Base-by-base conservation (phyloP, 2,888 invertebrate genomes). In the Clistopyga incitator region DNA sequence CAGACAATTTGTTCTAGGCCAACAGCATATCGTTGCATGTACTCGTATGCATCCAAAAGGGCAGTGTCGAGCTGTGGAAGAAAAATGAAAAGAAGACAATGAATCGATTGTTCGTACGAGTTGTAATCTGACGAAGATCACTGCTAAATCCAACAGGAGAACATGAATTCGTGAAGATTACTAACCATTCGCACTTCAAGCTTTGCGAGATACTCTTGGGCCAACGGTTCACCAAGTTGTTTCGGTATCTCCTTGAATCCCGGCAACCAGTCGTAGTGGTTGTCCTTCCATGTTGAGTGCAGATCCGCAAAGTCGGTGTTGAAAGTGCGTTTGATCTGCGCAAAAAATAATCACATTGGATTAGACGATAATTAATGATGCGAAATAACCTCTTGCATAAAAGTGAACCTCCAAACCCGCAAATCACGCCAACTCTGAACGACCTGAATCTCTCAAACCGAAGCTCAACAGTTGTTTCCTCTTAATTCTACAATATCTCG, bases 21-120 rank as follows among this genome's bases (percentile, higher is more conserved):
- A 6, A 96, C 96, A 1, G 96, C 96, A 84, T 96, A 94, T 93
- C 95, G 95, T 93, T 97, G 97, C 91, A 97, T 93, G 86, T 95
- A 95, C 89, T 95, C 95, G 93, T 96, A 96, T 90, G 95, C 94
- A 78, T 95, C 93, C 72, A 95, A 94, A 87, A 97, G 92, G 15
- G 93, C 92, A 23, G 92, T 91, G 76, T 94, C 94, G 81, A 95
- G 91, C 95, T 95, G 93, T 4, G 93, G 93, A 64, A 47, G 67
- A 75, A 70, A 72, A 34, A 20, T 8, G 29, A 13, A 54, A 20
- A 6, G 15, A 3, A 45, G n/a, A 47, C 10, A 23, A 74, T 64
- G 68, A 45, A 67, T 64, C 4, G 6, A 52, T 10, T 23, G 64
- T 59, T 52, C 15, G 10, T 25, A 10, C 0, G 29, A 50, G n/a